Evolutionary conservation across 2,113 vertebrate genomes (phyloP), one percentile per base, ranked within the genome.

Genomic region (Semicossyphus pulcher): DNA sequence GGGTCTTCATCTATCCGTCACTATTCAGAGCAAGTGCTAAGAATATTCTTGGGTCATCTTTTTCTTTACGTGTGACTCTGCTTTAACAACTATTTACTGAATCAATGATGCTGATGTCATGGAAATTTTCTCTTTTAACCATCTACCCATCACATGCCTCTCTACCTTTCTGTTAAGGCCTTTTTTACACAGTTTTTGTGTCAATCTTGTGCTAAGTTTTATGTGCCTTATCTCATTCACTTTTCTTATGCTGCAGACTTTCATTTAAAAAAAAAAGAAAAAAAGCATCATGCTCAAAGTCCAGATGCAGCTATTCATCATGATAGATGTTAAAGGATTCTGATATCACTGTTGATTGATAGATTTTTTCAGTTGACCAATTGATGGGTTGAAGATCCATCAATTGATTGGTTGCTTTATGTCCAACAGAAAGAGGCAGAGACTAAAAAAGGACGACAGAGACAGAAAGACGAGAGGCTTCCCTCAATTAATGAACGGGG

Each of bases 401-500:
- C n/a, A n/a, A n/a, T n/a, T 41, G 20, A 28, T 29, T 12, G 36
- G 10, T 39, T 41, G 47, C 10, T 44, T 37, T 72, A 12, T 66
- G 45, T 52, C 9, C 42, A 67, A 10, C 26, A 32, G 10, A 42
- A 59, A 67, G 47, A 41, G 11, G 29, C 25, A 67, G 18, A 79
- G 47, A 48, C 53, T 15, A 10, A 52, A 53, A 20, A 70, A 53
- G 58, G 45, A 66, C 21, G 28, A 32, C 39, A 32, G 49, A 28
- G 16, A 34, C 15, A 20, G 8, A 76, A 48, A 58, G 67, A 80
- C 5, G 81, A 92, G 89, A 90, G 73, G 80, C 88, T 90, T 93
- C 83, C 87, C 77, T 87, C 74, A 64, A 80, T 52, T 15, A 45
- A 44, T 48, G 63, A 84, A 86, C 64, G 86, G 71, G 80, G 70